Evolutionary conservation across 2,888 invertebrate genomes (phyloP).

Genomic region (Gymnoscelis rufifasciata): DNA sequence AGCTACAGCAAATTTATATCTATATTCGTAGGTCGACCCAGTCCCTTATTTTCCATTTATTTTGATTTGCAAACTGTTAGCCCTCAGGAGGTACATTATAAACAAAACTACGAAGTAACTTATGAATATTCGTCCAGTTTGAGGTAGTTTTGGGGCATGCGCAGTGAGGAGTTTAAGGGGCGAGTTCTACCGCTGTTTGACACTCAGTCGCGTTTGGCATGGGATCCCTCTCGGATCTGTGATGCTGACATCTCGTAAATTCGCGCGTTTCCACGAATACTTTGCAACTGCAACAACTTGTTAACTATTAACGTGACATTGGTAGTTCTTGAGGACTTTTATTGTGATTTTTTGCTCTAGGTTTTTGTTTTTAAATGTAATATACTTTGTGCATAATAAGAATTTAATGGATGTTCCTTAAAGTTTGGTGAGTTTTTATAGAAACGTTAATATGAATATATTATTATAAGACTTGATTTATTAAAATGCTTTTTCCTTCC

Average conservation of each 20-base stretch:
- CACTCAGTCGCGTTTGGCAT: slow-evolving; percentile 40
- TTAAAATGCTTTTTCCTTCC: too few species aligned
- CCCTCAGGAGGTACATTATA: slow-evolving; percentile 50
- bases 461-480: too few species aligned
- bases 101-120: slow-evolving; percentile 70
- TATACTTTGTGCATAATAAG: not conserved
- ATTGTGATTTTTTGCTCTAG: not conserved
- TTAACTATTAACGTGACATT: not conserved
- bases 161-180: slow-evolving; percentile 33
- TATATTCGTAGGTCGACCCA: not conserved
- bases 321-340: not conserved
- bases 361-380: not conserved
- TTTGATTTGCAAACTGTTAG: slow-evolving; percentile 39
- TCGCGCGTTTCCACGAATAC: slow-evolving; percentile 27
- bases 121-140: slow-evolving; percentile 63
- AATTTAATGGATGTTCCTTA: slow-evolving; percentile 8
- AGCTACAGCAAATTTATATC: not conserved
- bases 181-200: not conserved
- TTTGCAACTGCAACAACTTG: slow-evolving; percentile 5
- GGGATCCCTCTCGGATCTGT: not conserved
- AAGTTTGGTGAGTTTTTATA: too few species aligned
- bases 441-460: too few species aligned
- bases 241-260: slow-evolving; percentile 13
- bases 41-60: slow-evolving; percentile 30
- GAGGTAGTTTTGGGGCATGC: slow-evolving; percentile 70